Percentiles rank a stretch among this genome's conserved stretches.
Evolutionary conservation across 2,113 vertebrate genomes (phyloP).

Genomic region (Pseudois nayaur): DNA sequence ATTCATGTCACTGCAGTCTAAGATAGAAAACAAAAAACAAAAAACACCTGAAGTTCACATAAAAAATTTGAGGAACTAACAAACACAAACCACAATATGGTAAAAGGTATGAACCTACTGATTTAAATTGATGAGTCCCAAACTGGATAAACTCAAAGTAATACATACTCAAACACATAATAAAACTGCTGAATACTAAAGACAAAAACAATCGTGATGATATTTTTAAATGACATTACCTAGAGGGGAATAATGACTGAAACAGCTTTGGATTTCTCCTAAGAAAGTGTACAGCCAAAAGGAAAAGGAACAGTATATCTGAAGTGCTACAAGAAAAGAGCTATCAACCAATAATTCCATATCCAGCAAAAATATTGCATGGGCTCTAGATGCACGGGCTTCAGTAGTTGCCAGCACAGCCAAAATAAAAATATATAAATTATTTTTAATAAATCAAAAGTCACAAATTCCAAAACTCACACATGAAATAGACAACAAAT

Average conservation of each 20-base stretch:
- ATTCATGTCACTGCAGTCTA: neutral
- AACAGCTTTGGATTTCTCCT: neutral
- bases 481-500: neutral
- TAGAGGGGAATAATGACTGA: neutral
- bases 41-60: neutral
- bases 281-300: neutral
- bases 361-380: neutral
- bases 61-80: neutral
- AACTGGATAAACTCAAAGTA: neutral
- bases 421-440: neutral
- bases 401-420: neutral
- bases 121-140: neutral
- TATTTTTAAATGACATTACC: neutral
- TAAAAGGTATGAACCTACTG: neutral
- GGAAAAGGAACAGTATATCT: neutral
- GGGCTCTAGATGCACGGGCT: neutral
- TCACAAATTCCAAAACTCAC: neutral
- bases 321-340: neutral
- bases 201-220: neutral
- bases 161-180: neutral
- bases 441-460: neutral
- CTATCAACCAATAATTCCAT: neutral
- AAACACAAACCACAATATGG: neutral
- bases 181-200: neutral
- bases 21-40: neutral